These are phyloP conservation scores for Xanthorhoe spadicearia DNA, from an alignment of 2,888 invertebrate species.

Conservation along the genomic window DNA sequence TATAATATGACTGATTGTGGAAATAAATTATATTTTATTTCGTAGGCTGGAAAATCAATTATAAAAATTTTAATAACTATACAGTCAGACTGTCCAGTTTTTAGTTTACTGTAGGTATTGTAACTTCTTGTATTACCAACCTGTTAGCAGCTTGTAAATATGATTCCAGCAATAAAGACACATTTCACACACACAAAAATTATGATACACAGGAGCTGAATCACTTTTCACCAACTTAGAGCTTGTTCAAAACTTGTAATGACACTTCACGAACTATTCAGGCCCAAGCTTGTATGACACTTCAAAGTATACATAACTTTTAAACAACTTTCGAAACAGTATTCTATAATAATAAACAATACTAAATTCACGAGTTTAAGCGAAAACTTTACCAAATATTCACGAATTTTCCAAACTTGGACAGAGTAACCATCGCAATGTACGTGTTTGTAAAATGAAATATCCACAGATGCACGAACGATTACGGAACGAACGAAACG, in stretches of 20 bases:
- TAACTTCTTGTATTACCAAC: constrained; percentile 22
- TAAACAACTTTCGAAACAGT: constrained; percentile 26
- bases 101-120: background rate
- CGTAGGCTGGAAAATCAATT: too few species aligned
- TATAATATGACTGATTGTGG: too few species aligned
- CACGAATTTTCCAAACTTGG: constrained; percentile 18
- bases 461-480: background rate
- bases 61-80: too few species aligned
- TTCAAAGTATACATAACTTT: constrained; percentile 50
- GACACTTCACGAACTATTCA: constrained; percentile 29
- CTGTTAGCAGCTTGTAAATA: constrained; percentile 35
- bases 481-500: background rate
- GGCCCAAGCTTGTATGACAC: constrained; percentile 45
- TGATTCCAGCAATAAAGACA: constrained; percentile 33
- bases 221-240: constrained; percentile 40
- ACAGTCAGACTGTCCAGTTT: background rate
- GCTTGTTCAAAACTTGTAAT: constrained; percentile 34
- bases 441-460: constrained; percentile 21
- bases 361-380: constrained; percentile 1
- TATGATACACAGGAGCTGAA: constrained; percentile 15
- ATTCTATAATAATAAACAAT: background rate
- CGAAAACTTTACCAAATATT: constrained; percentile 5
- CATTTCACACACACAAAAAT: constrained; percentile 34
- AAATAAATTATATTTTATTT: too few species aligned
- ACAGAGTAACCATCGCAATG: constrained; percentile 11